Evolutionary conservation across 2,797 vertebrate species (phyloP), one percentile per base, ranked within the genome.

Genomic region (Anniella stebbinsi): DNA sequence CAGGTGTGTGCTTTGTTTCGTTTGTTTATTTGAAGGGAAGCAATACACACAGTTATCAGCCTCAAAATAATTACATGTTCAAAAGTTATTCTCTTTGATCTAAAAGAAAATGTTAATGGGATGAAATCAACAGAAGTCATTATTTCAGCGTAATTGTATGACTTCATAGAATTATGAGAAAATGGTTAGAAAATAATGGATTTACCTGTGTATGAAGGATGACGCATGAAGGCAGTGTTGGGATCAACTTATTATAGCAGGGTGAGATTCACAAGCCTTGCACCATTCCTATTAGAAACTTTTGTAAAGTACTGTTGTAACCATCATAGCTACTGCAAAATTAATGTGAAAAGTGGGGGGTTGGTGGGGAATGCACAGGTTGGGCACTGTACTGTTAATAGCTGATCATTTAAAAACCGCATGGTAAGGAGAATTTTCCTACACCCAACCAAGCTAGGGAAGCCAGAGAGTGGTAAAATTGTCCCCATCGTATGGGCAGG

Each of bases 121-220:
- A 13, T 87, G 23, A 87, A 86, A 88, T 45, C 12, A 28, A 72
- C 10, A 0, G 57, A 90, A 1, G 63, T 11, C 0, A 86, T 77
- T 5, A 57, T 48, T 91, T 90, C n/a, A 54, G 67, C 88, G 86
- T 89, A 73, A 54, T 73, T 80, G 1, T 57, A 12, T 91, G 78
- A 86, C 66, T 87, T 51, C 21, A 80, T 41, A 45, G 23, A 0
- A 84, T 28, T 88, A 66, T 86, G 36, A n/a, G 86, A 90, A 82
- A 45, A 84, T 81, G 36, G 18, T 1, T 73, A 51, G 38, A 87
- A 86, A 88, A 30, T 0, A n/a, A 11, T 87, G 7, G 25, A 5
- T 80, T 60, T 51, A 66, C 88, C 81, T 45, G 77, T 76, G 76
- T 90, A 45, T 45, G 72, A 70, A 76, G 2, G 73, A 7, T 17